Conservation (phyloP, 2,113 vertebrate genomes). For the Ailuropoda melanoleuca region DNA sequence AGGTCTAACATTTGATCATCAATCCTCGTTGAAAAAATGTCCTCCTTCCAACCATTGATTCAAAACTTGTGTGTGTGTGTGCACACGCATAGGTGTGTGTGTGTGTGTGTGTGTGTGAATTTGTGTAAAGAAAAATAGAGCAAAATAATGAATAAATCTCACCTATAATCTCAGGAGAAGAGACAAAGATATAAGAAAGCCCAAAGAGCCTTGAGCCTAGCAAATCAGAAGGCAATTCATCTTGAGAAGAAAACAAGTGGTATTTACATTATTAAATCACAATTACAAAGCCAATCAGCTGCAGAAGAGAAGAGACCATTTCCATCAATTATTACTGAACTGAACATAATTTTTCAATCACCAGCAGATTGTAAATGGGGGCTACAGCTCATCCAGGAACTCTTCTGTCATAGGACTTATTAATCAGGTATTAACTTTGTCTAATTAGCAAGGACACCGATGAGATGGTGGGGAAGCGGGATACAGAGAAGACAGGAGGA, state of each 20-base stretch:
- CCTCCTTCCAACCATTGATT: not conserved
- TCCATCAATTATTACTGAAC: constrained; percentile 84
- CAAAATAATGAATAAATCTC: not conserved
- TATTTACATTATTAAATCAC: constrained; percentile 84
- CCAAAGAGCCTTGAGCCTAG: constrained; percentile 16
- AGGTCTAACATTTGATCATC: not conserved
- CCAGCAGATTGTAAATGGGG: constrained; percentile 77
- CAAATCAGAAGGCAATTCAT: constrained; percentile 80
- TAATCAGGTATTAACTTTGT: constrained; percentile 82
- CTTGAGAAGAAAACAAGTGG: constrained; percentile 80
- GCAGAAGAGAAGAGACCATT: constrained; percentile 77
- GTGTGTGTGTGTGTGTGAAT: not conserved
- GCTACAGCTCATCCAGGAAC: constrained; percentile 71
- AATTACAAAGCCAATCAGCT: constrained; percentile 83
- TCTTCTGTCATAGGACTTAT: constrained; percentile 72
- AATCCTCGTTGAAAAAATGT: not conserved
- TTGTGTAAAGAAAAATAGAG: not conserved
- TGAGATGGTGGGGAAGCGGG: not conserved
- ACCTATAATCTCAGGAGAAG: not conserved
- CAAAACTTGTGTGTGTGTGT: not conserved
- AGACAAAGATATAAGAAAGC: constrained; percentile 22
- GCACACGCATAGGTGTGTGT: not conserved
- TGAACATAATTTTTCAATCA: constrained; percentile 84
- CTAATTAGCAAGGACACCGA: constrained; percentile 73
- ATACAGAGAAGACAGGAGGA: not conserved